phyloP scores from a whole-genome alignment of 2,888 invertebrate genomes.

The Malachius bipustulatus region DNA sequence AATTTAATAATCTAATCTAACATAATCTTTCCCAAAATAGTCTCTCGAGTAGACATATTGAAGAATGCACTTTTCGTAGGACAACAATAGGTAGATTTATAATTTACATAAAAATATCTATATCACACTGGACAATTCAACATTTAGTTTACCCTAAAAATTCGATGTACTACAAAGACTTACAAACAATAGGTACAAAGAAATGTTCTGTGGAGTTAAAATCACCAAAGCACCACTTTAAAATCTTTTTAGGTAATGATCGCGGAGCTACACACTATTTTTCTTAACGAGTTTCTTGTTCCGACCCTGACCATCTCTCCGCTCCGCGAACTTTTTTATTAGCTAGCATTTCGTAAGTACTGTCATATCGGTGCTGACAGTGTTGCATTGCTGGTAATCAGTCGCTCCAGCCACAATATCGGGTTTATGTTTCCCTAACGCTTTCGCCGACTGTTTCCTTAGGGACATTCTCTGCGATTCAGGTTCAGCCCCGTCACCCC shows the following conservation, averaged over 20 bases:
- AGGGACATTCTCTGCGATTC: constrained; percentile 41
- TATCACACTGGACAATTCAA: too few species aligned
- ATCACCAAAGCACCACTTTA: too few species aligned
- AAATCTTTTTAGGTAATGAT: not conserved
- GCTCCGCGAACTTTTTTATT: constrained; percentile 21
- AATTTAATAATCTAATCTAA: too few species aligned
- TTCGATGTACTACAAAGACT: too few species aligned
- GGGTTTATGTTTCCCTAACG: constrained; percentile 24
- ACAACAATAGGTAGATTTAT: too few species aligned
- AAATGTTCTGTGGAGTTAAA: too few species aligned
- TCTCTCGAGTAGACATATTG: too few species aligned
- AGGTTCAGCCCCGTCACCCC: constrained; percentile 24
- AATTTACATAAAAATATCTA: too few species aligned
- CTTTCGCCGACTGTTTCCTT: constrained; percentile 26
- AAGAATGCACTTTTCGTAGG: too few species aligned
- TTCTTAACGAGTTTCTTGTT: constrained; percentile 4
- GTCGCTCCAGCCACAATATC: constrained; percentile 30
- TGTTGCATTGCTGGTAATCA: constrained; percentile 40
- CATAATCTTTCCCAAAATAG: too few species aligned
- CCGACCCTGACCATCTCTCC: constrained; percentile 15
- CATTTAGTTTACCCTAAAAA: too few species aligned
- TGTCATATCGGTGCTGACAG: constrained; percentile 37
- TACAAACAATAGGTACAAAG: too few species aligned
- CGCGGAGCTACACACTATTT: not conserved
- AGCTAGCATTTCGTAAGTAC: constrained; percentile 38